A percentile compares a stretch with the other conserved stretches of the same genome.
phyloP scores from a whole-genome alignment of 2,797 vertebrate species.

The Crenichthys baileyi region DNA sequence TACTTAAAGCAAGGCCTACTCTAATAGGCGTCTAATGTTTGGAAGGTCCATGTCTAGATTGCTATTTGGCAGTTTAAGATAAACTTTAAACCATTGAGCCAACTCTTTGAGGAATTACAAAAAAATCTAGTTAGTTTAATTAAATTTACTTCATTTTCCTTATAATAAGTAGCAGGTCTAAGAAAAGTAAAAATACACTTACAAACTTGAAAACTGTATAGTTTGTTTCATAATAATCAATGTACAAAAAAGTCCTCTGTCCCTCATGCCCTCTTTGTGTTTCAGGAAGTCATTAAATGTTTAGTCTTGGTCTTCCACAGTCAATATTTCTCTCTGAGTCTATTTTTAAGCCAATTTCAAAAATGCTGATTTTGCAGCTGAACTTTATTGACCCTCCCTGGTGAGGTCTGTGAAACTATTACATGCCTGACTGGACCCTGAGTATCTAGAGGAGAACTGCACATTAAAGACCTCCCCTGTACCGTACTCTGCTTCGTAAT shows the following conservation, averaged over 20 bases:
- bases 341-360: slow-evolving; percentile 33
- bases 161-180: not conserved
- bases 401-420: slow-evolving; percentile 49
- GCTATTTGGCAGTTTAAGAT: not conserved
- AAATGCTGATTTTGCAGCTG: slow-evolving; percentile 51
- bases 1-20: not conserved
- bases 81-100: not conserved
- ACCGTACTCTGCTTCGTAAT: slow-evolving; percentile 19
- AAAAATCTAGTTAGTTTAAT: not conserved
- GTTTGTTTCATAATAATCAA: too few relatives aligned
- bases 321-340: slow-evolving; percentile 22
- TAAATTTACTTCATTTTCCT: not conserved
- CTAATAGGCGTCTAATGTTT: not conserved
- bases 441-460: slow-evolving; percentile 20
- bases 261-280: not conserved
- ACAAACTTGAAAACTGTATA: not conserved
- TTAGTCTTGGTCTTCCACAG: slow-evolving; percentile 14
- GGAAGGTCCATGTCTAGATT: not conserved
- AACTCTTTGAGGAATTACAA: not conserved
- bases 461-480: slow-evolving; percentile 32
- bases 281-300: not conserved
- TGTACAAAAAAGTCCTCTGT: not conserved
- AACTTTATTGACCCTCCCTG: not conserved
- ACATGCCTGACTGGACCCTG: slow-evolving; percentile 52
- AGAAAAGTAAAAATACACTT: not conserved